Percentiles rank a stretch among this genome's conserved stretches.
phyloP scores from a whole-genome alignment of 2,113 vertebrate species.

The Phainopepla nitens region DNA sequence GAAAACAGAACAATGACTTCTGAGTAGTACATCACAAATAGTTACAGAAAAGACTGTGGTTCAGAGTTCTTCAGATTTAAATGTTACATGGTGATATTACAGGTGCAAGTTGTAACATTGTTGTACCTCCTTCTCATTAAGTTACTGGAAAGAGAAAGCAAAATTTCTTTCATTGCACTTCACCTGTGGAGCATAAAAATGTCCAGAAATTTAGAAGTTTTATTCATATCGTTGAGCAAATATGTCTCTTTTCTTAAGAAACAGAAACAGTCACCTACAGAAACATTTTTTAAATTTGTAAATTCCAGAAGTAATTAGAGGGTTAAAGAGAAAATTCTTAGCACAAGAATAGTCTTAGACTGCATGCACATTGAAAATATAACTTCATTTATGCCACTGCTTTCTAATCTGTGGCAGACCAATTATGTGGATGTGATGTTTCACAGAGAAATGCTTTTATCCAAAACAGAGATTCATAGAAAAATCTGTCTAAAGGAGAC shows the following conservation, averaged over 20 bases:
- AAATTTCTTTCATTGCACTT: neutral
- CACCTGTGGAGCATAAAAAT: neutral
- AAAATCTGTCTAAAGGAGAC: neutral
- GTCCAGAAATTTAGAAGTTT: fast-evolving
- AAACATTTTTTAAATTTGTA: neutral
- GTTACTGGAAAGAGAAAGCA: neutral
- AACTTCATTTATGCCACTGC: neutral
- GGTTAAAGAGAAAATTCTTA: neutral
- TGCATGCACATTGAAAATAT: neutral
- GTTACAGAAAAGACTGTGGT: neutral
- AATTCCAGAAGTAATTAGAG: neutral
- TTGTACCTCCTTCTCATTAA: neutral
- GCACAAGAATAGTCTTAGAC: neutral
- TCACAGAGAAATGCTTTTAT: neutral
- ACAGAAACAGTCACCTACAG: neutral
- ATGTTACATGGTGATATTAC: neutral
- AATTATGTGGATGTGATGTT: neutral
- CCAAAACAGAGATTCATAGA: neutral
- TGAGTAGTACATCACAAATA: neutral
- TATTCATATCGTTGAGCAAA: neutral
- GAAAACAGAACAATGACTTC: neutral
- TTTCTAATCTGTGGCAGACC: neutral
- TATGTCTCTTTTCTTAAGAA: neutral
- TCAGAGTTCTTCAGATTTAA: neutral
- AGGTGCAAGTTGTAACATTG: neutral